Evolutionary conservation across 1,140 invertebrate species (phyloP), one percentile per base, ranked within the genome.

Genomic region (Dendroctonus valens): DNA sequence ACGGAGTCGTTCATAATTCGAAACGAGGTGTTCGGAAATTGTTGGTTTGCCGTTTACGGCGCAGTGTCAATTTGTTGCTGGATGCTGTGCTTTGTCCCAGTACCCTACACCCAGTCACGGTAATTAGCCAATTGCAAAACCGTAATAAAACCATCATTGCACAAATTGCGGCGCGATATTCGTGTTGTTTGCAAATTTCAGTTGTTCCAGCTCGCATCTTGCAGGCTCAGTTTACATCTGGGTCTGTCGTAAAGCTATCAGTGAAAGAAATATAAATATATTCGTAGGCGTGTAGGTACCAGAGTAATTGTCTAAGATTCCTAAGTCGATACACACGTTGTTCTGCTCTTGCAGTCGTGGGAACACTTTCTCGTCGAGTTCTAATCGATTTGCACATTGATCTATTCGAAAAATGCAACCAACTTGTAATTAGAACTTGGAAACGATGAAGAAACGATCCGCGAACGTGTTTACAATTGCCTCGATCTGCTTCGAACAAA

Each of bases 241-340:
- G 51, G 14, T n/a, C 40, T 57, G 53, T 42, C 41, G 55, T 64
- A 64, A 64, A 64, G 49, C 55, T 61, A 59, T 67, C 63, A 67
- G 58, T 48, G 38, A 55, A 48, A 69, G 59, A 62, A 63, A 70
- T 67, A 65, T 67, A 70, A 67, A 70, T 65, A 63, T 63, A 59
- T 65, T 65, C 49, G 69, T 70, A 64, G 69, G 69, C 69, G 69
- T 70, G 69, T 67, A 55, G 41, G 46, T 64, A 61, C 66, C 62
- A 52, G 69, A 69, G 69, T 70, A 70, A 70, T 70, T 70, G 69
- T 70, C 62, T 70, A 70, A 70, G 65, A 70, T 70, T 70, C 69
- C 65, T 59, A 62, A 65, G 54, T 51, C 59, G 65, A 70, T 70
- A 70, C 62, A 70, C 66, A 65, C 60, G 60, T 54, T 63, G 51